Conservation (phyloP, 2,113 vertebrate species). For the Bucco capensis region DNA sequence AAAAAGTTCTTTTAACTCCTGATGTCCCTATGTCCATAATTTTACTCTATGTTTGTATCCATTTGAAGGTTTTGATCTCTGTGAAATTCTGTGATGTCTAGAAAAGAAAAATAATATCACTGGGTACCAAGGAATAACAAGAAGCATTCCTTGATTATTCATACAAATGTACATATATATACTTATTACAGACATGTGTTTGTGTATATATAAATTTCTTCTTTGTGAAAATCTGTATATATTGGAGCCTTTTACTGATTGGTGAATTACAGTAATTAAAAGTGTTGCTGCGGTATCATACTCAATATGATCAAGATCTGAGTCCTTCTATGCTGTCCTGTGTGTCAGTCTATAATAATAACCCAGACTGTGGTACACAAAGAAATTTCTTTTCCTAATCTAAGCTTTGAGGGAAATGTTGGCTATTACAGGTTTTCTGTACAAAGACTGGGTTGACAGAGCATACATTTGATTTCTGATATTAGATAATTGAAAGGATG, state of each 20-base stretch:
- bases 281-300: not conserved
- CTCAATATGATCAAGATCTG: not conserved
- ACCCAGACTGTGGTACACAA: not conserved
- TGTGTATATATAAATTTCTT: no score
- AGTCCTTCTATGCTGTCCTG: not conserved
- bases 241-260: not conserved
- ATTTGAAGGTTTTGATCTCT: not conserved
- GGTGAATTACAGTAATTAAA: not conserved
- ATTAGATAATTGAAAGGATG: conserved; percentile 12
- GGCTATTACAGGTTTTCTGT: not conserved
- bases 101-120: not conserved
- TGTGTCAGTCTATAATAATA: not conserved
- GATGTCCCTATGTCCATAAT: not conserved
- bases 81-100: not conserved
- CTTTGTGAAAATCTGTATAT: not conserved
- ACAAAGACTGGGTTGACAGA: not conserved
- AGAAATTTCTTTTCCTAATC: not conserved
- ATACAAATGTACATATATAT: no score
- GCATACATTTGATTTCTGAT: conserved; percentile 1
- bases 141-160: no score
- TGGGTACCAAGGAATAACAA: not conserved
- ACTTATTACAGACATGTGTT: no score
- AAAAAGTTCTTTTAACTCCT: not conserved
- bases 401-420: not conserved
- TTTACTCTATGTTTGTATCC: not conserved